Conservation (phyloP, 2,888 invertebrate genomes). For the Cheilosia soror region DNA sequence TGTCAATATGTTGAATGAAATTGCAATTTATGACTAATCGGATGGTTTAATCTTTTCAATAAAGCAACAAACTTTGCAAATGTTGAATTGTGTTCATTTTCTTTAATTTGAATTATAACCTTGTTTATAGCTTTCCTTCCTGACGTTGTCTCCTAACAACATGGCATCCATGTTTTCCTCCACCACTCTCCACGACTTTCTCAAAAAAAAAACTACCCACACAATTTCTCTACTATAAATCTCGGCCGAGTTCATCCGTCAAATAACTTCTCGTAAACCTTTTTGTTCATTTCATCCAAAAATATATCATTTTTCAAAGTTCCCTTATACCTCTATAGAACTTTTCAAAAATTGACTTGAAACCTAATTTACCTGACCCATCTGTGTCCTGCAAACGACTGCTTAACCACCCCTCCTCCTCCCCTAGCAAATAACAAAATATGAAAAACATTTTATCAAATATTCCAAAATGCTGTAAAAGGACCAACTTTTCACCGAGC, state of each 20-base stretch:
- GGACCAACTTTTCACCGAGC: slow-evolving; percentile 41
- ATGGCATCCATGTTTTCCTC: too few relatives aligned
- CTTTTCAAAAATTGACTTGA: slow-evolving; percentile 34
- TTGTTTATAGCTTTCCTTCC: too few relatives aligned
- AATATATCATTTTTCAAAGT: neutral
- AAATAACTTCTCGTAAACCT: neutral
- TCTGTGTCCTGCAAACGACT: slow-evolving; percentile 12
- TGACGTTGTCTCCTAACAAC: too few relatives aligned
- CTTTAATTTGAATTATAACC: too few relatives aligned
- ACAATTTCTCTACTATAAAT: neutral
- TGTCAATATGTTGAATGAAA: too few relatives aligned
- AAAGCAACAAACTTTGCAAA: too few relatives aligned
- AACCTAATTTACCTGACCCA: slow-evolving; percentile 31
- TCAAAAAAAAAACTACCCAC: neutral
- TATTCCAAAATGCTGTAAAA: slow-evolving; percentile 30
- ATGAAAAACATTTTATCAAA: slow-evolving; percentile 21
- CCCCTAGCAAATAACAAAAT: neutral
- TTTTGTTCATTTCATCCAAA: neutral
- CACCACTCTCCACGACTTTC: too few relatives aligned
- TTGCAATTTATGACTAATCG: too few relatives aligned
- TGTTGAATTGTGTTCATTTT: too few relatives aligned
- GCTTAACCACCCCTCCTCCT: neutral
- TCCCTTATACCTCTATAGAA: neutral
- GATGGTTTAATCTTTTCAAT: too few relatives aligned
- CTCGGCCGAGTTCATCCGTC: neutral